A percentile compares a stretch with the other conserved stretches of the same genome.
phyloP scores from a whole-genome alignment of 2,888 invertebrate species.

The Anaspis maculata region DNA sequence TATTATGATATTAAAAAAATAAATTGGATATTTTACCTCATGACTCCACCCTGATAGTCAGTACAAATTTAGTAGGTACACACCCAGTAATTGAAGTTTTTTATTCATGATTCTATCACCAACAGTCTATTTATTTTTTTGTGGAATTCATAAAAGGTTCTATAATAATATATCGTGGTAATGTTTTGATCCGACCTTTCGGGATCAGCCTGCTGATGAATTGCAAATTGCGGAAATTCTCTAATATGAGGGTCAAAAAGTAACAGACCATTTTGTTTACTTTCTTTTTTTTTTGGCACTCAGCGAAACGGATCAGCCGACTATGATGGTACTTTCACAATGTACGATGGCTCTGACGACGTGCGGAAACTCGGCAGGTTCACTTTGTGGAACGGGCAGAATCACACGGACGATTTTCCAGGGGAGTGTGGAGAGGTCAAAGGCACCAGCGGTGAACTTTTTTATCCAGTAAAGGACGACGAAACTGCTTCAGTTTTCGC shows the following conservation, averaged over 20 bases:
- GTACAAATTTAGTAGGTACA: no score
- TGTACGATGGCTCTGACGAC: slow-evolving; percentile 63
- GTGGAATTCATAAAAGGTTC: background rate
- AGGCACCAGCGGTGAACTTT: slow-evolving; percentile 74
- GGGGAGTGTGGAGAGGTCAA: slow-evolving; percentile 57
- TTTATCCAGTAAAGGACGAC: slow-evolving; percentile 59
- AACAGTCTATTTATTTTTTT: slow-evolving; percentile 12
- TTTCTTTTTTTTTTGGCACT: slow-evolving; percentile 24
- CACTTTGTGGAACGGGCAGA: slow-evolving; percentile 60
- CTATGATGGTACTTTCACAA: slow-evolving; percentile 70
- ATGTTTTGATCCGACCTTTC: no score
- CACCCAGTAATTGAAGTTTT: no score
- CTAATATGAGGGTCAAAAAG: no score
- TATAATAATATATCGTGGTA: no score
- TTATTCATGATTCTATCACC: no score
- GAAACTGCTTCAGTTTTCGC: slow-evolving; percentile 59
- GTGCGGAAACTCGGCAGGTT: slow-evolving; percentile 60
- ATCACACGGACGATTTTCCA: slow-evolving; percentile 44
- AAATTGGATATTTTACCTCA: no score
- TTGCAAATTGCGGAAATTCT: no score
- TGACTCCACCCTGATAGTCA: no score
- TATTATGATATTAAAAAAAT: no score
- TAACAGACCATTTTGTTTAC: no score
- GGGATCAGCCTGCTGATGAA: no score
- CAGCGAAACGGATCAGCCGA: slow-evolving; percentile 66